Evolutionary conservation across 2,113 vertebrate species (phyloP), one percentile per base, ranked within the genome.

Genomic region (Muntiacus reevesi): DNA sequence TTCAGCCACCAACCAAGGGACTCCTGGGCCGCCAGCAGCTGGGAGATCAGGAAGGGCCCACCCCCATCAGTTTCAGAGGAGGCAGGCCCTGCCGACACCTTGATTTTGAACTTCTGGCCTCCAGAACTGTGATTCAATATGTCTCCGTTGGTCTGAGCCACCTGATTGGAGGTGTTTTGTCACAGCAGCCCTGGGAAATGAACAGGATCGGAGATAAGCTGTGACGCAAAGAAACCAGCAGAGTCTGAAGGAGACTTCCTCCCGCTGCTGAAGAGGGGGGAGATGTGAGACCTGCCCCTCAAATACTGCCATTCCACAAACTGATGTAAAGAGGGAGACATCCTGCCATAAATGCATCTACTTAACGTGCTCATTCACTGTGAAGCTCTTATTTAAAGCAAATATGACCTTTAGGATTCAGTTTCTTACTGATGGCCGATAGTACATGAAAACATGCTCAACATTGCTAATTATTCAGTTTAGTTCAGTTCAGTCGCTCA

Each of bases 61-160:
- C 2, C 16, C 27, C 19, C 7, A 0, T 3, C 40, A 14, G 47
- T 9, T 74, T 60, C 14, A 2, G 16, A 36, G 79, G 12, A 33
- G 7, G 4, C 2, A 0, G 25, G 7, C 21, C 33, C 59, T 17
- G n/a, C 14, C 0, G 12, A 13, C 47, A 40, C 64, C 33, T 21
- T 27, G 36, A 47, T 15, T 54, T 17, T 57, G 89, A 60, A 33
- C 27, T 11, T 30, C 9, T 11, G 52, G n/a, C 10, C 85, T 88
- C 78, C 91, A 36, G n/a, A 59, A 23, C n/a, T 6, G 2, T 11
- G 52, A 76, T 50, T 25, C 9, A 10, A 5, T 1, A 50, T 14
- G 0, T 3, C 27, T 25, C 7, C 13, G 17, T 6, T 30, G 36
- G 6, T 57, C 9, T n/a, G 27, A 82, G 36, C 6, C 45, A 25